A percentile compares a stretch with the other conserved stretches of the same genome.
Evolutionary conservation across 2,113 vertebrate species (phyloP).

Genomic region (Rhinopithecus roxellana): DNA sequence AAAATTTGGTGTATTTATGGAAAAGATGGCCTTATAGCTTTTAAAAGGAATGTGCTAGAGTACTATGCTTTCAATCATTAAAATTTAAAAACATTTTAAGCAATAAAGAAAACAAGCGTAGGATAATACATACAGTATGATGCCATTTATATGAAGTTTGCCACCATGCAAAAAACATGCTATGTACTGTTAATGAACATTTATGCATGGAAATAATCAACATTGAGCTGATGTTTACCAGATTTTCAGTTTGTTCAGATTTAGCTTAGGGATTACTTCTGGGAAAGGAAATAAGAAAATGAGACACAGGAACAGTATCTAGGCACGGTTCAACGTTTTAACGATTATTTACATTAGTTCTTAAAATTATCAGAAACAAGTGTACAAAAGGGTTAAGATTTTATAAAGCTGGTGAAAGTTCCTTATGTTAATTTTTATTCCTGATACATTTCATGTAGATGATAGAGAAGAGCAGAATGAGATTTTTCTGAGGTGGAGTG

Average conservation of each 20-base stretch:
- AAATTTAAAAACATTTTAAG: conserved; percentile 31
- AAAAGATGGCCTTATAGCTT: background rate
- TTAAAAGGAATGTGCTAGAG: background rate
- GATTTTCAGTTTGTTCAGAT: background rate
- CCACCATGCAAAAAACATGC: background rate
- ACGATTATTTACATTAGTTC: background rate
- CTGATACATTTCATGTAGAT: background rate
- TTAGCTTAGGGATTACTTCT: background rate
- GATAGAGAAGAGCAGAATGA: background rate
- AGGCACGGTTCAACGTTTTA: background rate
- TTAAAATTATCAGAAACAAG: background rate
- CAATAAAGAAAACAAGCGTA: background rate
- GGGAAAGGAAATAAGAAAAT: background rate
- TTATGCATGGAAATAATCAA: background rate
- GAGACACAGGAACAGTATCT: background rate
- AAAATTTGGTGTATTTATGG: conserved; percentile 27
- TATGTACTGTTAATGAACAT: background rate
- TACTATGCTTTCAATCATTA: background rate
- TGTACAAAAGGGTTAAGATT: background rate
- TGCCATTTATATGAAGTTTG: background rate
- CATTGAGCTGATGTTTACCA: background rate
- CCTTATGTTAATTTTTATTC: background rate
- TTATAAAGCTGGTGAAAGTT: background rate
- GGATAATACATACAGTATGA: background rate
- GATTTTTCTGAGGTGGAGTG: background rate